Base-by-base conservation (phyloP, 2,797 vertebrate genomes). In the Arctocebus calabarensis region DNA sequence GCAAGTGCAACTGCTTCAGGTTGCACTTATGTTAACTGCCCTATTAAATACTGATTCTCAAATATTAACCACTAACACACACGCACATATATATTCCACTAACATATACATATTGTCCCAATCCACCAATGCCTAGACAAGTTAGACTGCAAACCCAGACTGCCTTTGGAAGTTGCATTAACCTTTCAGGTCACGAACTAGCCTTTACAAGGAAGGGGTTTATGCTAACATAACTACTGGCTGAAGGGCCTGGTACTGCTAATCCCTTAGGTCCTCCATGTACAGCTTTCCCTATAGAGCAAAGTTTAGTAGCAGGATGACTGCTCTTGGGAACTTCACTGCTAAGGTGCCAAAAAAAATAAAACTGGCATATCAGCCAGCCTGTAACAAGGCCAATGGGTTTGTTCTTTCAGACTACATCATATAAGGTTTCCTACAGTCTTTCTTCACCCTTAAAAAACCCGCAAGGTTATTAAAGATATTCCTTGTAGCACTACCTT, bases 321-420 rank as follows among this genome's bases (percentile, higher is more conserved):
- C 19, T 22, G 37, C 40, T 70, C 17, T 62, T 40, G 77, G 48
- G 40, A 74, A 84, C 64, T 62, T 90, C 81, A 87, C 23, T 40
- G 5, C 4, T 11, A 23, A 85, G 48, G 25, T 59, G 32, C 37
- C 45, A 62, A 70, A 37, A 34, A 37, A 37, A 14, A 22, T 10
- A n/a, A 34, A 68, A 68, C 11, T 8, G 6, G 23, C 7, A 16
- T 7, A 22, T 22, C 23, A 81, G 43, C 55, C 88, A 48, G 7
- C 66, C 68, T 57, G 5, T 82, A 12, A 43, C 14, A n/a, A n/a
- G 34, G 61, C 55, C 62, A 68, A 0, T 0, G n/a, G 37, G 59
- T 57, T 37, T 16, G 37, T 71, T 96, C 43, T 79, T 74, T 89
- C 66, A 40, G 71, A 87, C 37, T 73, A 25, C 19, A 14, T 40